Conservation (phyloP, 2,797 vertebrate genomes). For the Dallia pectoralis region DNA sequence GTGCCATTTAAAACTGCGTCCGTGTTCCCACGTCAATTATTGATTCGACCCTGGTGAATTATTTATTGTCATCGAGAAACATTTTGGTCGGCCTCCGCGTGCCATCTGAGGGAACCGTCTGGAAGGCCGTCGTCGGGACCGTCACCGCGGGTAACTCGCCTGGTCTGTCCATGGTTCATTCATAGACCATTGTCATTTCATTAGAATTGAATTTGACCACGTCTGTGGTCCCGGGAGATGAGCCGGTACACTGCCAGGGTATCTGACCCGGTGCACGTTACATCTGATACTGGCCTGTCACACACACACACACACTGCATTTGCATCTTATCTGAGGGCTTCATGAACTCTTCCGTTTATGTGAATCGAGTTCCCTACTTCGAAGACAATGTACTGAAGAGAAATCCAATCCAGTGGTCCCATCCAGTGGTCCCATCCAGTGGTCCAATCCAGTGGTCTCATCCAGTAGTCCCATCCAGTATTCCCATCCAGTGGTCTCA, state of each 20-base stretch:
- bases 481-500: constrained; percentile 9
- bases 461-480: neutral
- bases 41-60: constrained; percentile 66
- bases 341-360: constrained; percentile 39
- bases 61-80: constrained; percentile 65
- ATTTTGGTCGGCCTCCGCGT: constrained; percentile 54
- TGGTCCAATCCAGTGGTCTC: constrained; percentile 12
- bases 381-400: constrained; percentile 35
- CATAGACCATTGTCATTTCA: constrained; percentile 62
- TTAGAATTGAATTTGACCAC: constrained; percentile 63
- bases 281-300: constrained; percentile 45
- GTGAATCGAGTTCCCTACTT: constrained; percentile 58
- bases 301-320: no score
- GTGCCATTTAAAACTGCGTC: constrained; percentile 58
- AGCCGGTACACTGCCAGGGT: constrained; percentile 32
- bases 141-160: constrained; percentile 40
- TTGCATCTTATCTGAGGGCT: constrained; percentile 3
- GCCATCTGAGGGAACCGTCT: constrained; percentile 35
- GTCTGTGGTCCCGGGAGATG: neutral
- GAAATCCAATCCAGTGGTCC: constrained; percentile 35
- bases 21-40: constrained; percentile 69
- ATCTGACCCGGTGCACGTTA: constrained; percentile 41
- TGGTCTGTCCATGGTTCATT: constrained; percentile 56
- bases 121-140: constrained; percentile 52
- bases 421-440: constrained; percentile 18